A percentile compares a stretch with the other conserved stretches of the same genome.
These are phyloP conservation scores for Hydrolagus affinis DNA, from an alignment of 2,113 vertebrate species.

Conservation along the genomic window DNA sequence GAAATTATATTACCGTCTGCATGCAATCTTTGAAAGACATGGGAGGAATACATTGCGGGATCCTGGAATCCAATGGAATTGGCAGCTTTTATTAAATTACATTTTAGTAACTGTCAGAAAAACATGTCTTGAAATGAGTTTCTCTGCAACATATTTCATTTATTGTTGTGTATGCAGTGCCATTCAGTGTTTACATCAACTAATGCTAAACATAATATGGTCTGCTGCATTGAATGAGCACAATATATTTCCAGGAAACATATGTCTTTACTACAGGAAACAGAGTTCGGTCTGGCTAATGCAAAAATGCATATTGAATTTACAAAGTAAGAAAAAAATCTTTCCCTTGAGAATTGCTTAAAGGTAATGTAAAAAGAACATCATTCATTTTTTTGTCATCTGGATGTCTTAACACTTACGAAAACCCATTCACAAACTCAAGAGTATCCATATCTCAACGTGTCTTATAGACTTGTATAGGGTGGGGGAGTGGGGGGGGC, in stretches of 20 bases:
- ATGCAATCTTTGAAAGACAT: conserved; percentile 13
- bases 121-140: background rate
- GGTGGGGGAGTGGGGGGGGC: too few relatives aligned
- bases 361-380: too few relatives aligned
- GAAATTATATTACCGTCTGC: background rate
- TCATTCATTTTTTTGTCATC: too few relatives aligned
- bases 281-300: background rate
- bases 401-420: too few relatives aligned
- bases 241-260: background rate
- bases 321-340: background rate
- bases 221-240: background rate
- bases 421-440: too few relatives aligned
- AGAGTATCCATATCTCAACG: too few relatives aligned
- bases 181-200: background rate
- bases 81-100: conserved; percentile 4
- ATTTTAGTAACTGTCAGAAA: conserved; percentile 14
- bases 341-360: background rate
- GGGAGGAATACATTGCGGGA: background rate
- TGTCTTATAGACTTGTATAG: too few relatives aligned
- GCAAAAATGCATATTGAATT: background rate
- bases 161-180: background rate
- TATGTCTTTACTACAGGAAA: background rate
- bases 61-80: background rate
- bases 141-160: background rate
- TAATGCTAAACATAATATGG: background rate